phyloP scores from a whole-genome alignment of 2,113 vertebrate genomes.

The Paradisaea rubra region DNA sequence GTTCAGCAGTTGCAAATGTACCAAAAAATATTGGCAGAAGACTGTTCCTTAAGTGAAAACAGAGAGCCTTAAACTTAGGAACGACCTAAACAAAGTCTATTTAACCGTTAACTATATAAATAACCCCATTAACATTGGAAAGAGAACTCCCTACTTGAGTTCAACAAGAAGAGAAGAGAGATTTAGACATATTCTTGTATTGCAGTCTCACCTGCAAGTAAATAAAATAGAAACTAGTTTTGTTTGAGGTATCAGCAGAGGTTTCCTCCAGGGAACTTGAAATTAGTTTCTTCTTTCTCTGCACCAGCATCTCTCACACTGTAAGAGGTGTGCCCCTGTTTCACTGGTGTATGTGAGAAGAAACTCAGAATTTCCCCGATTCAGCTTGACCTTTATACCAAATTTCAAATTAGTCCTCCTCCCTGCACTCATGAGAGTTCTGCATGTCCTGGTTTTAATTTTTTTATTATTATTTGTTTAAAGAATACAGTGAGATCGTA shows the following conservation, averaged over 20 bases:
- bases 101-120: conserved; percentile 26
- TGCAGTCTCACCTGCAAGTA: background rate
- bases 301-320: background rate
- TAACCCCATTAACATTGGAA: conserved; percentile 14
- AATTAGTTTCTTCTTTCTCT: background rate
- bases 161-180: background rate
- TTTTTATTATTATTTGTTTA: background rate
- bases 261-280: background rate
- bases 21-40: conserved; percentile 55
- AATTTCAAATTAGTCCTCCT: background rate
- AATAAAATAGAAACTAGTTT: background rate
- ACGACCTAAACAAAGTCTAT: conserved; percentile 43
- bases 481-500: background rate
- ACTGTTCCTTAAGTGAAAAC: conserved; percentile 64
- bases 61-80: conserved; percentile 48
- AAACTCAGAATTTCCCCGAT: background rate
- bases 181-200: background rate
- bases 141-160: background rate
- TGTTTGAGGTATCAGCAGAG: background rate
- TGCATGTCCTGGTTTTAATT: background rate
- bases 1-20: conserved; percentile 63
- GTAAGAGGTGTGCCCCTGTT: background rate
- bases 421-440: background rate
- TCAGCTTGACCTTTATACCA: background rate
- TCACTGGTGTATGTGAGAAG: background rate